A percentile compares a stretch with the other conserved stretches of the same genome.
Conservation (phyloP, 2,113 vertebrate species). For the Ammodramus savannarum region DNA sequence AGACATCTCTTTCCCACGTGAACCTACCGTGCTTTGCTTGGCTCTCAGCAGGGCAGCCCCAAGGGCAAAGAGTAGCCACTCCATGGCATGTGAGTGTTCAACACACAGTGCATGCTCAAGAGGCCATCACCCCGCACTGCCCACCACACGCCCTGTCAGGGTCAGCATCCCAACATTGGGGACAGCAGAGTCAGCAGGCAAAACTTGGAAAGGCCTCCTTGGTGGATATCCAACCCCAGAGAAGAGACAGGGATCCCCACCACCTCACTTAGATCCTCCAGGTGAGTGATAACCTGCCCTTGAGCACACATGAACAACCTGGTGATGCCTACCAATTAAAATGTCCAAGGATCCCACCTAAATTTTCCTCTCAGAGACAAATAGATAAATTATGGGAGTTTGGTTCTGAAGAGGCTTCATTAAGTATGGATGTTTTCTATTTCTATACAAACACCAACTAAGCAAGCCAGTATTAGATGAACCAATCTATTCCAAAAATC, state of each 20-base stretch:
- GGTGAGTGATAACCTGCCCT: not conserved
- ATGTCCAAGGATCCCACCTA: not conserved
- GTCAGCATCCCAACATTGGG: not conserved
- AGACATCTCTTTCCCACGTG: not conserved
- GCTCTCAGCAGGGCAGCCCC: not conserved
- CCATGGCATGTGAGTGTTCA: fast-evolving
- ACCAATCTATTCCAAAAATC: not conserved
- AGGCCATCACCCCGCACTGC: not conserved
- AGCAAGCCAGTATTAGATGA: not conserved
- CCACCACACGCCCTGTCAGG: not conserved
- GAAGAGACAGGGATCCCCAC: not conserved
- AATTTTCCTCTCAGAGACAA: not conserved
- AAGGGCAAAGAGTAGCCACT: not conserved
- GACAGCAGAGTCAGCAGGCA: not conserved
- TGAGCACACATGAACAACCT: not conserved
- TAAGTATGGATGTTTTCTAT: not conserved
- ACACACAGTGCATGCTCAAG: not conserved
- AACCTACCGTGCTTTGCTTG: not conserved
- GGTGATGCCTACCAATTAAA: not conserved
- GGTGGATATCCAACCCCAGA: not conserved
- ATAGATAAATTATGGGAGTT: not conserved
- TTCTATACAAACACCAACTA: not conserved
- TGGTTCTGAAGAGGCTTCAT: not conserved
- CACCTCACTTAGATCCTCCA: not conserved
- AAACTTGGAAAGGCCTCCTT: not conserved